These are phyloP conservation scores for cat (Felis catus) DNA, from an alignment of 2,113 vertebrate genomes.

Conservation along the genomic window F.catus_Fca126_mat1.0 CM031421.1:13887001-13887500, in stretches of 20 bases:
- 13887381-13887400: slow-evolving; percentile 4
- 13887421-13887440: background rate
- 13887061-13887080: background rate
- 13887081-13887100: background rate
- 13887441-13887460: background rate
- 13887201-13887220: background rate
- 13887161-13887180: background rate
- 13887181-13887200: background rate
- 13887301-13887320: background rate
- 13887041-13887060: background rate
- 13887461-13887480: background rate
- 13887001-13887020: background rate
- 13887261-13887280: background rate
- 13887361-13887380: background rate
- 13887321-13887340: background rate
- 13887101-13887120: background rate
- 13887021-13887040: background rate
- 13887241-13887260: background rate
- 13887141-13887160: background rate
- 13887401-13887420: background rate
- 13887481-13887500: no score
- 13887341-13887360: background rate
- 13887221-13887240: background rate
- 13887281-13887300: background rate
- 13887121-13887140: background rate